phyloP scores from a whole-genome alignment of 2,113 vertebrate species.

The Psilopsiagon aurifrons region DNA sequence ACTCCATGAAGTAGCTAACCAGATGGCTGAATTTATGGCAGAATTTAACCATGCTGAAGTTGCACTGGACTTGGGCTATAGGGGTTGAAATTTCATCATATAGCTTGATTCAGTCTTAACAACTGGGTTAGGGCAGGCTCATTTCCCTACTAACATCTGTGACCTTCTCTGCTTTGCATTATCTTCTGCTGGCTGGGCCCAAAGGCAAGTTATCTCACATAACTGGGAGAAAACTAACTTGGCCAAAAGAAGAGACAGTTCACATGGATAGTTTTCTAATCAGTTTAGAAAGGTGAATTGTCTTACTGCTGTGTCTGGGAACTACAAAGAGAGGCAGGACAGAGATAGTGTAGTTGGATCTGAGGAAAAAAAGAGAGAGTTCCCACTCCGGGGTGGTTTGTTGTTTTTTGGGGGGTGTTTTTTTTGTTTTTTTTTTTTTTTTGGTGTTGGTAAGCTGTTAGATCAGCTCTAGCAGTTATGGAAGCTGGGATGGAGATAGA shows the following conservation, averaged over 20 bases:
- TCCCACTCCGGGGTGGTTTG: not conserved
- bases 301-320: not conserved
- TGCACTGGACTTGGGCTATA: not conserved
- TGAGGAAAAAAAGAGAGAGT: not conserved
- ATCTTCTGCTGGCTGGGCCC: not conserved
- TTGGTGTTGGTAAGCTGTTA: not conserved
- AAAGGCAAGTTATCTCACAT: not conserved
- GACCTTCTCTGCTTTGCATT: not conserved
- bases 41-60: not conserved
- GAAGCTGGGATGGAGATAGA: not conserved
- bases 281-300: not conserved
- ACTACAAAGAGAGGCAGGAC: not conserved
- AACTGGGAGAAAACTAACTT: not conserved
- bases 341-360: not conserved
- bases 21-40: not conserved
- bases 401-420: no score
- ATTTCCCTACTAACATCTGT: not conserved
- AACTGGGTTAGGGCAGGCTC: not conserved
- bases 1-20: rapidly evolving
- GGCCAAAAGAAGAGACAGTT: not conserved
- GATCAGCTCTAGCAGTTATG: not conserved
- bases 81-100: not conserved
- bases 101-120: not conserved
- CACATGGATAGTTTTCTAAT: not conserved
- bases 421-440: not conserved